phyloP scores from a whole-genome alignment of 2,113 vertebrate genomes.

The Pelecanoides urinatrix region DNA sequence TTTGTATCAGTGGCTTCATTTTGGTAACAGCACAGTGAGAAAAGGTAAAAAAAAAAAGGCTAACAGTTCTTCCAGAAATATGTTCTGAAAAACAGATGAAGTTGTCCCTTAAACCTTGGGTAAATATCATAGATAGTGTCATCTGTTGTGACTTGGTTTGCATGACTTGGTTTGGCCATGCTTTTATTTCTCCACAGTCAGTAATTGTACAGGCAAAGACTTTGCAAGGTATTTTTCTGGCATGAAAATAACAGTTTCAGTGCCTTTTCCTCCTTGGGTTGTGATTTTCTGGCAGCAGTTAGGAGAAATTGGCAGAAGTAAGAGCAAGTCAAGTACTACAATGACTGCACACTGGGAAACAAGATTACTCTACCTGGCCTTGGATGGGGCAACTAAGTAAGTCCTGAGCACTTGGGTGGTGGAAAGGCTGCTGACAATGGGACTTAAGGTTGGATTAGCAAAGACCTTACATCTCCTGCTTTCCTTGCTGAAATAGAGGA shows the following conservation, averaged over 20 bases:
- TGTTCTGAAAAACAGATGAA: neutral
- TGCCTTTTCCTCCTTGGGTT: neutral
- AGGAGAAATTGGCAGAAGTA: neutral
- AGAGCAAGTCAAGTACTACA: neutral
- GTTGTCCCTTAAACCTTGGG: neutral
- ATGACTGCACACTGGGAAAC: neutral
- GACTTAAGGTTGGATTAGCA: neutral
- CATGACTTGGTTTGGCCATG: rapidly evolving
- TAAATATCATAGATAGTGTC: neutral
- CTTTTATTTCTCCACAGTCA: neutral
- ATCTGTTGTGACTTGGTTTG: neutral
- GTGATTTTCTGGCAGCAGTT: neutral
- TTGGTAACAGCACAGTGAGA: neutral
- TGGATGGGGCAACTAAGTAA: neutral
- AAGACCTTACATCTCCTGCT: neutral
- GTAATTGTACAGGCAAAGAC: neutral
- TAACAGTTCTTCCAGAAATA: neutral
- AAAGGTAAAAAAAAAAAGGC: neutral
- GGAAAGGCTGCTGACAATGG: neutral
- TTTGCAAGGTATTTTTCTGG: neutral
- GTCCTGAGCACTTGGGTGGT: neutral
- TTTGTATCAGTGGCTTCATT: neutral
- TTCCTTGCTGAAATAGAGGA: neutral
- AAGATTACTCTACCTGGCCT: neutral
- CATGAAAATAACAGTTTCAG: neutral